A percentile compares a stretch with the other conserved stretches of the same genome.
These are phyloP conservation scores for Drosophila carrolli DNA, from an alignment of 1,140 invertebrate species.

Conservation along the genomic window DNA sequence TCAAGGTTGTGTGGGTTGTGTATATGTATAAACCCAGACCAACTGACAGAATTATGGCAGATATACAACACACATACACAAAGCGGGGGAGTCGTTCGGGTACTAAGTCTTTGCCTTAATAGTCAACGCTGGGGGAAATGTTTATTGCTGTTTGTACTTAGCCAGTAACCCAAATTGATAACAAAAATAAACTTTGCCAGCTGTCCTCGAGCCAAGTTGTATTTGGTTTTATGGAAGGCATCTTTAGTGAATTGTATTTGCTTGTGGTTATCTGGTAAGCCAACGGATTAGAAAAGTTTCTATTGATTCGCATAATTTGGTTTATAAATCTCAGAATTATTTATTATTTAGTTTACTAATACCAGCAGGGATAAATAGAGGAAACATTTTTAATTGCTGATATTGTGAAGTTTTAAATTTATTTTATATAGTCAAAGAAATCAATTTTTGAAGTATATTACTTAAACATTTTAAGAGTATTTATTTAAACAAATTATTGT, in stretches of 20 bases:
- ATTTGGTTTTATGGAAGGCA: constrained; percentile 1
- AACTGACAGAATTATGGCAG: constrained; percentile 45
- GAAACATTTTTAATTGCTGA: no score
- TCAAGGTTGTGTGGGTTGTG: constrained; percentile 42
- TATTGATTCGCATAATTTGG: constrained; percentile 1
- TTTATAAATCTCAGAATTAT: constrained; percentile 1
- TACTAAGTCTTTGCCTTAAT: constrained; percentile 65
- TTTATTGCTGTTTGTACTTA: constrained; percentile 57
- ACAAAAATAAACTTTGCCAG: constrained; percentile 38
- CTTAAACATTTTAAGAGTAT: no score
- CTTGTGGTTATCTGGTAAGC: constrained; percentile 7
- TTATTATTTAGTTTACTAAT: neutral
- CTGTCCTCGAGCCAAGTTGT: constrained; percentile 10
- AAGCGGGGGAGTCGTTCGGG: constrained; percentile 12
- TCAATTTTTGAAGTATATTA: no score
- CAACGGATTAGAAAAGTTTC: constrained; percentile 15
- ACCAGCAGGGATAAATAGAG: no score
- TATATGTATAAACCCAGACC: constrained; percentile 2
- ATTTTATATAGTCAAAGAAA: no score
- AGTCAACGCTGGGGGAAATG: constrained; percentile 55
- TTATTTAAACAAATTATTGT: no score
- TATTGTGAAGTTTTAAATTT: no score
- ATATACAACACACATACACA: constrained; percentile 11
- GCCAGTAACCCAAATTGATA: constrained; percentile 56
- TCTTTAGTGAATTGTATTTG: constrained; percentile 15